Conservation (phyloP, 2,113 vertebrate species). For the Cairina moschata region DNA sequence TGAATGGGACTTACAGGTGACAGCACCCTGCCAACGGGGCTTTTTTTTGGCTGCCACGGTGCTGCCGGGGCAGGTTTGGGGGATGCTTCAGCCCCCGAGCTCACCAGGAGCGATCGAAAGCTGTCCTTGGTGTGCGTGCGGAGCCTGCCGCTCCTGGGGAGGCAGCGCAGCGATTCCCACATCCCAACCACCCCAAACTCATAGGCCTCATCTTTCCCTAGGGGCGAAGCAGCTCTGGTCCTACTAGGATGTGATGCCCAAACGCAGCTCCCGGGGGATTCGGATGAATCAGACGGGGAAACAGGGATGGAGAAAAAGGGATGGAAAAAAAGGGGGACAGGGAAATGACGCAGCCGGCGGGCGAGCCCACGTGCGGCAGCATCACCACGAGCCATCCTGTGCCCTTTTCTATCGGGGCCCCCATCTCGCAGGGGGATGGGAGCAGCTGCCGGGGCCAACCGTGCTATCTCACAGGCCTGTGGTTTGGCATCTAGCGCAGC, state of each 20-base stretch:
- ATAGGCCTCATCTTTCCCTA: rapidly evolving
- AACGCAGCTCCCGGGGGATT: rapidly evolving
- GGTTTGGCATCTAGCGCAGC: constrained; percentile 11
- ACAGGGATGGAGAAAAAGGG: neutral
- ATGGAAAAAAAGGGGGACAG: neutral
- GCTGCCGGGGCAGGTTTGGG: neutral
- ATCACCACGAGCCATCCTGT: neutral
- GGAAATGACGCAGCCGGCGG: neutral
- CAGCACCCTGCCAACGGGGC: neutral
- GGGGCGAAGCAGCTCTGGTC: rapidly evolving
- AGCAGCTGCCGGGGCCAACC: neutral
- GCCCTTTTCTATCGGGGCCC: neutral
- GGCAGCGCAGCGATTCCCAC: rapidly evolving
- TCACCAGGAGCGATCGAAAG: rapidly evolving
- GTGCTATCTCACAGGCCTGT: neutral
- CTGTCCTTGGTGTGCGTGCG: neutral
- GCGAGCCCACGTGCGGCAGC: neutral
- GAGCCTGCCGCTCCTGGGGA: neutral
- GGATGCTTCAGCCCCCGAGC: neutral
- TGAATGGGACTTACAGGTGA: rapidly evolving
- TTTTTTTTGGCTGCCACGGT: neutral
- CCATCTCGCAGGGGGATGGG: constrained; percentile 40
- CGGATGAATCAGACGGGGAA: neutral
- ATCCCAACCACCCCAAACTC: neutral
- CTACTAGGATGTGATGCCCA: rapidly evolving